Evolutionary conservation across 1,140 invertebrate genomes (phyloP), one percentile per base, ranked within the genome.

Genomic region (Cryptotermes secundus): DNA sequence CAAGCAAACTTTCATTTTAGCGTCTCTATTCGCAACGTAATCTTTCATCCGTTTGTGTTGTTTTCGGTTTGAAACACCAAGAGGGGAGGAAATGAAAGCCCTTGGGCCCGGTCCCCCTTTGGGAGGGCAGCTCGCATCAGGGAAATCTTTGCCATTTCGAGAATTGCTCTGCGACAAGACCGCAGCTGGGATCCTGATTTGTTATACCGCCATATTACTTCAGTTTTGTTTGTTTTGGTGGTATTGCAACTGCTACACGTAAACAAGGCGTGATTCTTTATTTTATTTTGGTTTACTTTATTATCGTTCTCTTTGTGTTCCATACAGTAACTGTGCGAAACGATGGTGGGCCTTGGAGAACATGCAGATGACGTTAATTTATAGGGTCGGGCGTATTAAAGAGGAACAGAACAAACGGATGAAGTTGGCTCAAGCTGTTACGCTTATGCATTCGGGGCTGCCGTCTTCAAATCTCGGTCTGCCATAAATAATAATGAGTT

Each of bases 1-100:
- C 59, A 72, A 72, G 26, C 59, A 72, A 72, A 6, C 59, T 72
- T 72, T 72, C 59, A 72, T 72, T 72, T 72, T 72, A 72, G 26
- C n/a, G 59, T 72, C 59, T 72, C 26, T 72, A 31, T 72, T 72
- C 59, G 9, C n/a, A 72, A 72, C n/a, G 59, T 31, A 72, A 72
- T 72, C 59, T 72, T 72, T 72, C 59, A 72, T 72, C 26, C 59
- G 26, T 72, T 72, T 72, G 45, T 49, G 45, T 49, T 49, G 45
- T 49, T 49, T 49, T 49, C 6, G 14, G 45, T 49, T 49, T 19
- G 45, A 49, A 49, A 19, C 45, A 49, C 16, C 45, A 49, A 31
- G 26, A 72, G 26, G 6, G 45, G 45, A 72, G 59, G 59, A 31
- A 72, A n/a, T 72, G n/a, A 72, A 49, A 72, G n/a, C 59, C 59